Conservation (phyloP, 2,888 invertebrate genomes). For the Tridacna gigas region DNA sequence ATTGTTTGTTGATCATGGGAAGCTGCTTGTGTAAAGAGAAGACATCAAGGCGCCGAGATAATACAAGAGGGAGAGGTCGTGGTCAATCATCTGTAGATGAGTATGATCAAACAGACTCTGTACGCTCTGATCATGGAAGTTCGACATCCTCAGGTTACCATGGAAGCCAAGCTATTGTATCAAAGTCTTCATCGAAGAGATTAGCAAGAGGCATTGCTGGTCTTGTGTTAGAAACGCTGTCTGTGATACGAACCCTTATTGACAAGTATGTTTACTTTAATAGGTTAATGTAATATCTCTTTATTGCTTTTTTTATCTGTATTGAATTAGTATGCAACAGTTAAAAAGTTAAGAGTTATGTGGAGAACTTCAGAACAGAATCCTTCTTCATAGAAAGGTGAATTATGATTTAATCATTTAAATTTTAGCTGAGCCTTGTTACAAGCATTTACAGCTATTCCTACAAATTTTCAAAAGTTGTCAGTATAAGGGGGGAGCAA, state of each 20-base stretch:
- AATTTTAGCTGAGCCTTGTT: too few species aligned
- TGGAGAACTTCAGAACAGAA: too few species aligned
- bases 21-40: constrained; percentile 91
- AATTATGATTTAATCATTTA: too few species aligned
- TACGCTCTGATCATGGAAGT: constrained; percentile 52
- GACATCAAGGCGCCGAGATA: constrained; percentile 60
- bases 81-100: constrained; percentile 33
- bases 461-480: too few species aligned
- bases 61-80: constrained; percentile 36
- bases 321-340: too few species aligned
- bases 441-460: too few species aligned
- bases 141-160: constrained; percentile 67
- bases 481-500: too few species aligned
- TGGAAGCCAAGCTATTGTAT: constrained; percentile 62
- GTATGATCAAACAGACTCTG: constrained; percentile 44
- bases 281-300: too few species aligned
- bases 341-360: too few species aligned
- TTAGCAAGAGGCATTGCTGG: constrained; percentile 89
- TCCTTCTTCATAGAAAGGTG: too few species aligned
- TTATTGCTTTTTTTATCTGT: too few species aligned
- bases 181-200: constrained; percentile 55
- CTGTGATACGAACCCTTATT: constrained; percentile 92
- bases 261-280: constrained; percentile 89
- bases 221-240: constrained; percentile 92
- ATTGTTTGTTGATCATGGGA: constrained; percentile 87